Conservation (phyloP, 2,888 invertebrate species). For the Choreutis nemorana region DNA sequence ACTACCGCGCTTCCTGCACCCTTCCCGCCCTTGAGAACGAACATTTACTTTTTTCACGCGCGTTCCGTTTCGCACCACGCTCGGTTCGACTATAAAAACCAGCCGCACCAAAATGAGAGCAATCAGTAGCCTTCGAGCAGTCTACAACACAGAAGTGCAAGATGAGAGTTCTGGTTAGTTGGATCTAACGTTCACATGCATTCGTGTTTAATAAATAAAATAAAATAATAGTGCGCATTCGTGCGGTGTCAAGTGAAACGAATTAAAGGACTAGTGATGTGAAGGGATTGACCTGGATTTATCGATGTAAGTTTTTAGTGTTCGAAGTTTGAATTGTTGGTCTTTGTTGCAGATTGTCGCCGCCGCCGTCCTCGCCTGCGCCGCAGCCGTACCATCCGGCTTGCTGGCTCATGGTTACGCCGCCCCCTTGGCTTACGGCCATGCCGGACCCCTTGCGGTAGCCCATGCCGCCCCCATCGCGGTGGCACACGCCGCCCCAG, state of each 20-base stretch:
- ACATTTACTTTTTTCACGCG: conserved; percentile 57
- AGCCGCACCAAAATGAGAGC: conserved; percentile 42
- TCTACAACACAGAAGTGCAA: conserved; percentile 63
- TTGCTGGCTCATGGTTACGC: conserved; percentile 31
- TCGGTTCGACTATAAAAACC: conserved; percentile 46
- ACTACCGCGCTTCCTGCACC: conserved; percentile 53
- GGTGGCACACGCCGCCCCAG: conserved; percentile 24
- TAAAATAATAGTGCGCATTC: conserved; percentile 4
- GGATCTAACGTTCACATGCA: conserved; percentile 8
- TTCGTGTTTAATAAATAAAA: conserved; percentile 4
- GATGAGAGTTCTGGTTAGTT: conserved; percentile 64
- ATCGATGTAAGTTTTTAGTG: background rate
- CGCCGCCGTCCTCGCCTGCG: conserved; percentile 47
- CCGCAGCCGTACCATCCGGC: conserved; percentile 15
- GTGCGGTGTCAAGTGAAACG: conserved; percentile 11
- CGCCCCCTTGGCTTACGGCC: conserved; percentile 38
- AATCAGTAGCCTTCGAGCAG: conserved; percentile 65
- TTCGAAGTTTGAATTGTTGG: conserved; percentile 13
- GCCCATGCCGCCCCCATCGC: conserved; percentile 19
- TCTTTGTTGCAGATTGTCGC: conserved; percentile 59
- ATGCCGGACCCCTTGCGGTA: conserved; percentile 16
- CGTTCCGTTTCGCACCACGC: conserved; percentile 43
- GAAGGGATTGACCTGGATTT: background rate
- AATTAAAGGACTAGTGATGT: conserved; percentile 12
- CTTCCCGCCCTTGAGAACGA: conserved; percentile 55